Percentiles rank a stretch among this genome's conserved stretches.
Evolutionary conservation across 2,797 vertebrate species (phyloP).

Genomic region (Eremophila alpestris): DNA sequence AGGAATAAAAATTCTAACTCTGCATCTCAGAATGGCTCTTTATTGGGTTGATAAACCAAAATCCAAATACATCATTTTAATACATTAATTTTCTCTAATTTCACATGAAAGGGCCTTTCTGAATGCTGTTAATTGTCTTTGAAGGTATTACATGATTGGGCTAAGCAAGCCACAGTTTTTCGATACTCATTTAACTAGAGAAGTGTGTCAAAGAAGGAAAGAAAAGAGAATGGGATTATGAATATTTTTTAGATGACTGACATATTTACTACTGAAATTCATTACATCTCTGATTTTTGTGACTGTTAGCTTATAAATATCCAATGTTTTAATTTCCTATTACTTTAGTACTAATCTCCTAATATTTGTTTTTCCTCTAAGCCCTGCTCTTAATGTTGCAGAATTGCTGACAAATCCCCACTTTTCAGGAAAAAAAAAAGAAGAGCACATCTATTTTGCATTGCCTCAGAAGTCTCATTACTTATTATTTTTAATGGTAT

Average conservation of each 20-base stretch:
- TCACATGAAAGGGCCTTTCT: slow-evolving; percentile 35
- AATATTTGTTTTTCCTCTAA: slow-evolving; percentile 12
- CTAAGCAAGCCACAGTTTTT: background rate
- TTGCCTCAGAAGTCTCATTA: background rate
- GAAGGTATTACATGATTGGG: slow-evolving; percentile 1
- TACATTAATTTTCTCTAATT: slow-evolving; percentile 18
- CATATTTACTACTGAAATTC: slow-evolving; percentile 22
- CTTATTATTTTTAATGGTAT: background rate
- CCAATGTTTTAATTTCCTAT: background rate
- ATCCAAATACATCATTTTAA: background rate
- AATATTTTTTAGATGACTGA: background rate
- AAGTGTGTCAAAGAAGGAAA: slow-evolving; percentile 8
- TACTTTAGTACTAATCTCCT: background rate
- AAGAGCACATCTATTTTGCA: background rate
- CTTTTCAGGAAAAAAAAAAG: background rate
- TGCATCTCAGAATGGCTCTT: background rate
- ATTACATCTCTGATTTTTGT: slow-evolving; percentile 6
- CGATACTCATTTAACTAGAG: background rate
- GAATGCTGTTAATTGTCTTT: slow-evolving; percentile 39
- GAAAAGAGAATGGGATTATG: slow-evolving; percentile 33
- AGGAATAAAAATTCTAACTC: background rate
- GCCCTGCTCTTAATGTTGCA: background rate
- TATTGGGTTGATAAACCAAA: background rate
- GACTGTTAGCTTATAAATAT: slow-evolving; percentile 6
- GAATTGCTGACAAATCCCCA: background rate